These are phyloP conservation scores for Melanchra persicariae DNA, from an alignment of 2,888 invertebrate genomes.

Conservation along the genomic window DNA sequence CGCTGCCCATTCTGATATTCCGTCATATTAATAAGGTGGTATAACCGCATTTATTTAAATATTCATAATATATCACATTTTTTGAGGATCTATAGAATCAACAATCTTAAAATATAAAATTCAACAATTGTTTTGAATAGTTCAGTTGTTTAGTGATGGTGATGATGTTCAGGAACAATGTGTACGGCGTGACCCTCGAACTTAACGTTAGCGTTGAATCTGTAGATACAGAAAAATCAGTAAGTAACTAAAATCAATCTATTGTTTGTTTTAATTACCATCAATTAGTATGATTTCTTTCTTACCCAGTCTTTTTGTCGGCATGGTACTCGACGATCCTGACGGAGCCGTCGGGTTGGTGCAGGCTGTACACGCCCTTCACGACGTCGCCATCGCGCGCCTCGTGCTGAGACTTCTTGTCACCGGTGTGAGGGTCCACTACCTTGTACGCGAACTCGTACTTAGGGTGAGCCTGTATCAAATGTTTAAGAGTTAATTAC, in stretches of 20 bases:
- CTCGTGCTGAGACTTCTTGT: slow-evolving; percentile 79
- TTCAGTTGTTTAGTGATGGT: slow-evolving; percentile 49
- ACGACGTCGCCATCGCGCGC: slow-evolving; percentile 76
- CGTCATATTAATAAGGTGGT: slow-evolving; percentile 15
- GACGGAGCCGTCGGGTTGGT: slow-evolving; percentile 84
- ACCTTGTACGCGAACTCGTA: slow-evolving; percentile 86
- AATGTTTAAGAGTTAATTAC: neutral
- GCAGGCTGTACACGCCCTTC: slow-evolving; percentile 83
- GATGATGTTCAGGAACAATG: slow-evolving; percentile 63
- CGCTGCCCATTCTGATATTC: too few relatives aligned
- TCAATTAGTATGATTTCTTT: too few relatives aligned
- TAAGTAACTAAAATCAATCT: neutral
- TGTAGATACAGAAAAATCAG: slow-evolving; percentile 26
- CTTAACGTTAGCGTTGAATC: slow-evolving; percentile 59
- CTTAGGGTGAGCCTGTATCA: slow-evolving; percentile 75
- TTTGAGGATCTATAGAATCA: slow-evolving; percentile 9
- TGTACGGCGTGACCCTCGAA: slow-evolving; percentile 65
- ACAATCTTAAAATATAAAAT: slow-evolving; percentile 9
- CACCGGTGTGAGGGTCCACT: slow-evolving; percentile 85
- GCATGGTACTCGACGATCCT: slow-evolving; percentile 85
- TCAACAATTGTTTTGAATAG: neutral
- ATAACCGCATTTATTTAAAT: slow-evolving; percentile 21
- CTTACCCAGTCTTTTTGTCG: slow-evolving; percentile 69
- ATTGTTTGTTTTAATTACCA: neutral
- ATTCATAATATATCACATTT: slow-evolving; percentile 32